These are phyloP conservation scores for Nothoprocta pentlandii DNA, from an alignment of 2,113 vertebrate genomes.

Conservation along the genomic window DNA sequence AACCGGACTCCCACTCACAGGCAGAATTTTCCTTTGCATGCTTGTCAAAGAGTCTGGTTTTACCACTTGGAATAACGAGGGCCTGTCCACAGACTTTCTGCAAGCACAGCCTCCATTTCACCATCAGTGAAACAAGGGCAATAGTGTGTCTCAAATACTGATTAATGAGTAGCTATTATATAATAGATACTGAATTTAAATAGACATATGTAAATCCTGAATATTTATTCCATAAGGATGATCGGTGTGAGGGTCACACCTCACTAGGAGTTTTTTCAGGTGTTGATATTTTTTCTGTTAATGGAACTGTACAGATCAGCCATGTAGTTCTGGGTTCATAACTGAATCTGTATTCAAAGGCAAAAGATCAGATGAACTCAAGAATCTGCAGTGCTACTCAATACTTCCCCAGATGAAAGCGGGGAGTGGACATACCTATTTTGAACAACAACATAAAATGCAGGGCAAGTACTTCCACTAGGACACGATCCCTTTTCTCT, in stretches of 20 bases:
- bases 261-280: not conserved
- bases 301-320: not conserved
- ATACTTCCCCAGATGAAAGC: not conserved
- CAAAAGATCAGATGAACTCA: conserved; percentile 10
- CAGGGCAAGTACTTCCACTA: not conserved
- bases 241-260: not conserved
- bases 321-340: conserved; percentile 1
- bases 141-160: not conserved
- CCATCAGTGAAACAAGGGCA: not conserved
- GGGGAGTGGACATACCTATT: not conserved
- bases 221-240: not conserved
- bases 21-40: conserved; percentile 38
- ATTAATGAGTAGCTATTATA: not conserved
- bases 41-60: conserved; percentile 55
- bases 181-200: not conserved
- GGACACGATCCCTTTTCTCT: not conserved
- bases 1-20: conserved; percentile 67
- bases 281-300: not conserved
- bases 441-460: not conserved
- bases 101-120: not conserved
- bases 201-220: not conserved
- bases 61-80: not conserved
- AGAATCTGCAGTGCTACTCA: not conserved
- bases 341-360: not conserved
- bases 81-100: conserved; percentile 29